Evolutionary conservation across 2,888 invertebrate species (phyloP).

Genomic region (Baccha elongata): DNA sequence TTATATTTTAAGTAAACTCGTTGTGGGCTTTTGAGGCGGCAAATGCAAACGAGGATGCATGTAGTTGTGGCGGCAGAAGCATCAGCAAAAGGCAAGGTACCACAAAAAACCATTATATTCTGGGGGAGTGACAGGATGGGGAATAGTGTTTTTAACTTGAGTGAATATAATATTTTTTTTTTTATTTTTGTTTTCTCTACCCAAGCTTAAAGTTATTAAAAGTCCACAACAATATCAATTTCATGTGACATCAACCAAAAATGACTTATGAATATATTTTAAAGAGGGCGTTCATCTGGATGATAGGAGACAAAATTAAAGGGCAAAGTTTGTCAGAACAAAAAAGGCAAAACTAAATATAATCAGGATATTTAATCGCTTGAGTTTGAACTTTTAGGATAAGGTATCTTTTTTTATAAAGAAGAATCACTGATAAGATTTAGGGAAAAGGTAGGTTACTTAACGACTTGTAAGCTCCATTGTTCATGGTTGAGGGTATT

Average conservation of each 20-base stretch:
- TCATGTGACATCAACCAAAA: constrained; percentile 45
- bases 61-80: not conserved
- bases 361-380: constrained; percentile 19
- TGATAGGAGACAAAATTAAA: not conserved
- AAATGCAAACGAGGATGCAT: constrained; percentile 25
- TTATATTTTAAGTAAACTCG: constrained; percentile 14
- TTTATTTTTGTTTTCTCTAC: not conserved
- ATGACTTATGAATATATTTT: constrained; percentile 37
- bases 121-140: not conserved
- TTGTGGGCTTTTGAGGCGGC: constrained; percentile 10
- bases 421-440: constrained; percentile 4
- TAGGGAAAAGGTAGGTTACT: not conserved
- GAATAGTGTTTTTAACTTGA: constrained; percentile 10
- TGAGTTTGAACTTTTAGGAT: constrained; percentile 11
- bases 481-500: constrained; percentile 7
- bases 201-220: constrained; percentile 14
- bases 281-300: not conserved
- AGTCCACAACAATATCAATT: constrained; percentile 46
- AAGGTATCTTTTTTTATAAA: not conserved
- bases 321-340: constrained; percentile 15
- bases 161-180: not conserved
- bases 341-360: constrained; percentile 12
- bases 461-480: not conserved
- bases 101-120: constrained; percentile 7
- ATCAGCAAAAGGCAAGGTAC: not conserved